phyloP scores from a whole-genome alignment of 2,113 vertebrate genomes.

The Benitochromis conjunctus region DNA sequence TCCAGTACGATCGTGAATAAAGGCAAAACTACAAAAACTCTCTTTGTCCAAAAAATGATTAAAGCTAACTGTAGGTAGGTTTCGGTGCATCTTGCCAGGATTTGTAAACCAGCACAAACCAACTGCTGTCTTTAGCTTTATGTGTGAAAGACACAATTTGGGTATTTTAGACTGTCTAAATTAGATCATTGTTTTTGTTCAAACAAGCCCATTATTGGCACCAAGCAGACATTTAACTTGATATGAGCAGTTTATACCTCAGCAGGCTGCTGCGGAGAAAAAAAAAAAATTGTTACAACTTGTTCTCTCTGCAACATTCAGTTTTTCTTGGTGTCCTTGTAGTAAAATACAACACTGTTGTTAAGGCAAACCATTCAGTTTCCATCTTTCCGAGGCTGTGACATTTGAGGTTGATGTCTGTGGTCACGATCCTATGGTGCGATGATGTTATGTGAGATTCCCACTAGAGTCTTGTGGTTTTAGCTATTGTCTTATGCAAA shows the following conservation, averaged over 20 bases:
- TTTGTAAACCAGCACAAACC: background rate
- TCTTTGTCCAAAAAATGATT: background rate
- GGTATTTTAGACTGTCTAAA: background rate
- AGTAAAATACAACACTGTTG: background rate
- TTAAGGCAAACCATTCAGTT: slow-evolving; percentile 5
- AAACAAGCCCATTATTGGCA: background rate
- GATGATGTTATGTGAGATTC: slow-evolving; percentile 21
- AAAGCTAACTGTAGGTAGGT: background rate
- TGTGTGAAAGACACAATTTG: background rate
- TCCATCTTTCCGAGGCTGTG: slow-evolving; percentile 1
- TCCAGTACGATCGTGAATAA: background rate
- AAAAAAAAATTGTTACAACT: background rate
- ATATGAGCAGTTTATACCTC: background rate
- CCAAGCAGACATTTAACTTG: background rate
- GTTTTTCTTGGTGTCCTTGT: background rate
- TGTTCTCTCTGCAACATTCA: background rate
- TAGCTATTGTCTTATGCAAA: slow-evolving; percentile 36
- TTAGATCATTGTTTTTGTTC: background rate
- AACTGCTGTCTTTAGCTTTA: background rate
- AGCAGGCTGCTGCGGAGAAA: background rate
- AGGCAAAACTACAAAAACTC: background rate
- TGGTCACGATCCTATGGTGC: slow-evolving; percentile 9
- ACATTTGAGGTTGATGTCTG: slow-evolving; percentile 31
- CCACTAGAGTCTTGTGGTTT: slow-evolving; percentile 20
- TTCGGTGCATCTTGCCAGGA: background rate